Percentiles rank a stretch among this genome's conserved stretches.
Evolutionary conservation across 2,113 vertebrate species (phyloP).

Genomic region (Dicentrarchus labrax): DNA sequence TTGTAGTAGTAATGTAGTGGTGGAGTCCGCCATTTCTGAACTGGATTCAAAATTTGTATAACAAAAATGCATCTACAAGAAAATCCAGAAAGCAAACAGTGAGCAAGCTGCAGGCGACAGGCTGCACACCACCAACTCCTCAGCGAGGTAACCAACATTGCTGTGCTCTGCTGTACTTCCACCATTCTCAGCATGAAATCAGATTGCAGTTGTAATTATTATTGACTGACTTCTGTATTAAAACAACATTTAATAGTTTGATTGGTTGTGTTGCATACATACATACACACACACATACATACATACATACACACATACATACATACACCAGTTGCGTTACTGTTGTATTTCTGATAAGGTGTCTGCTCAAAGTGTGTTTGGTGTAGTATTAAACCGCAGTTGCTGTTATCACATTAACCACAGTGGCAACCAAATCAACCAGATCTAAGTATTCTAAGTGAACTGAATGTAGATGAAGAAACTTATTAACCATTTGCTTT

Average conservation of each 20-base stretch:
- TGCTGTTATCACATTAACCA: slow-evolving; percentile 4
- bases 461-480: neutral
- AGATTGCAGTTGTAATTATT: neutral
- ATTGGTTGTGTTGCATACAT: neutral
- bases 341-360: slow-evolving; percentile 3
- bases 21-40: no score
- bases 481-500: slow-evolving; percentile 24
- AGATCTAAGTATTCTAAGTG: neutral
- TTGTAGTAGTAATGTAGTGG: neutral
- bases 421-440: neutral
- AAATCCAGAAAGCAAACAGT: no score
- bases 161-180: neutral
- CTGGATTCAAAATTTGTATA: neutral
- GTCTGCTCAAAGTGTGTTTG: slow-evolving; percentile 15
- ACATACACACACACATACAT: neutral
- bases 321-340: neutral
- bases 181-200: neutral
- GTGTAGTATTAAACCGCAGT: slow-evolving; percentile 7
- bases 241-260: slow-evolving; percentile 19
- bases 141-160: neutral
- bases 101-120: neutral
- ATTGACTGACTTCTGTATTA: slow-evolving; percentile 1
- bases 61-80: neutral
- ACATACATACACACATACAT: neutral
- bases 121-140: neutral